Percentiles rank a stretch among this genome's conserved stretches.
Evolutionary conservation across 2,113 vertebrate species (phyloP).

Genomic region (Coryphaenoides rupestris): DNA sequence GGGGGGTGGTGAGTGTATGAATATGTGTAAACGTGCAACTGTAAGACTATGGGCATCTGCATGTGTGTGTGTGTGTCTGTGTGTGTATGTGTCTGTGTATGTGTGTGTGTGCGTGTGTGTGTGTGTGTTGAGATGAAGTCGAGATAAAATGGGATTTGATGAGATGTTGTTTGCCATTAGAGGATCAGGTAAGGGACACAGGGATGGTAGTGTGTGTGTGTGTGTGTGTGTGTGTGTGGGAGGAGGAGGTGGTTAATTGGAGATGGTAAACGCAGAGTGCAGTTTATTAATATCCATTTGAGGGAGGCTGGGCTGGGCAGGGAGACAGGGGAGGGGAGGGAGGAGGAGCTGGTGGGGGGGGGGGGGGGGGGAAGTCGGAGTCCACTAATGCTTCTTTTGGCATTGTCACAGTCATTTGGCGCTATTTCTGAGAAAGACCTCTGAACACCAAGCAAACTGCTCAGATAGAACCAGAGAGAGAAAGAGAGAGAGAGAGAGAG

Average conservation of each 20-base stretch:
- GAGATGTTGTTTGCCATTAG: constrained; percentile 44
- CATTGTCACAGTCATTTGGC: constrained; percentile 59
- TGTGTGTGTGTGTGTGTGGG: constrained; percentile 29
- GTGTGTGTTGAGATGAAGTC: constrained; percentile 30
- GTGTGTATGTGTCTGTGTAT: neutral
- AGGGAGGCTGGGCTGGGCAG: constrained; percentile 16
- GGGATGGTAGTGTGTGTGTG: neutral
- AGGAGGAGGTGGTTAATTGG: constrained; percentile 20
- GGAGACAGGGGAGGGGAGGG: no score
- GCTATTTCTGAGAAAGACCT: constrained; percentile 48
- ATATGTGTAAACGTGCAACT: neutral
- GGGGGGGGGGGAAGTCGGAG: constrained; percentile 7
- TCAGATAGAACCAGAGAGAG: neutral
- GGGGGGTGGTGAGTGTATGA: neutral
- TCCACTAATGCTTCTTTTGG: constrained; percentile 67
- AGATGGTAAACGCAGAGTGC: constrained; percentile 36
- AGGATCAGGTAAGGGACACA: neutral
- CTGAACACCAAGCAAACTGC: constrained; percentile 42
- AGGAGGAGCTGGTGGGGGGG: no score
- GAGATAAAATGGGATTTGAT: constrained; percentile 41
- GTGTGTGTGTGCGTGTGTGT: neutral
- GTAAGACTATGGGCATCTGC: constrained; percentile 9
- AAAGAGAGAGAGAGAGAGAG: constrained; percentile 11
- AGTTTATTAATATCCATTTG: constrained; percentile 70
- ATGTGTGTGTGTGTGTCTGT: constrained; percentile 17